These are phyloP conservation scores for Hipparchia semele DNA, from an alignment of 2,888 invertebrate species.

Conservation along the genomic window DNA sequence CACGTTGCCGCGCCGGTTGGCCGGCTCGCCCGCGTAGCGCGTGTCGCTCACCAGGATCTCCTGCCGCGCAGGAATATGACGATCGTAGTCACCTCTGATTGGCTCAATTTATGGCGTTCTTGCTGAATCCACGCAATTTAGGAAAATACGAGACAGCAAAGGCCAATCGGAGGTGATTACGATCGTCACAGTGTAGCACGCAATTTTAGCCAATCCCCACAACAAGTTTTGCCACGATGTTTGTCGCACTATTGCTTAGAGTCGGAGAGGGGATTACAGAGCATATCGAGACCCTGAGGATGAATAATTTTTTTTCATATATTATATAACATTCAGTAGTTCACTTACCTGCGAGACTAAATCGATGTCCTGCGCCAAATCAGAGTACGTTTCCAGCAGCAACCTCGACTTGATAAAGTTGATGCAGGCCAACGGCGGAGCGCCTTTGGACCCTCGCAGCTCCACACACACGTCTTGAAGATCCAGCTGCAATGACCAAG, in stretches of 20 bases:
- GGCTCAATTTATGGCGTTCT: no score
- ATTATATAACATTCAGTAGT: not conserved
- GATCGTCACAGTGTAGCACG: no score
- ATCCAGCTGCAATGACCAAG: constrained; percentile 91
- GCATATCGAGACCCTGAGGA: no score
- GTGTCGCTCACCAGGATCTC: constrained; percentile 92
- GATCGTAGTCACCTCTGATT: no score
- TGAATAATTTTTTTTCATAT: no score
- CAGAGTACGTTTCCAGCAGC: constrained; percentile 93
- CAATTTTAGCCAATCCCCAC: no score
- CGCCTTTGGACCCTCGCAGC: constrained; percentile 83
- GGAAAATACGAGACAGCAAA: no score
- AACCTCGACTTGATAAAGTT: constrained; percentile 96
- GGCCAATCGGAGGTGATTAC: no score
- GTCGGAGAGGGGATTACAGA: no score
- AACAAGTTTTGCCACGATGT: no score
- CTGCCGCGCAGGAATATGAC: constrained; percentile 45
- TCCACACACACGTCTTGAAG: constrained; percentile 93
- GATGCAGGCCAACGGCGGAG: constrained; percentile 89
- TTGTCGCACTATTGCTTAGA: no score
- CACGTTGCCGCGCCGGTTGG: constrained; percentile 90
- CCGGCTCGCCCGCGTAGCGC: constrained; percentile 85
- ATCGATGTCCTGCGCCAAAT: constrained; percentile 95
- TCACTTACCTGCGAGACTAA: constrained; percentile 90
- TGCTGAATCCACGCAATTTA: no score